Conservation (phyloP, 2,888 invertebrate species). For the Xiphydria camelus region DNA sequence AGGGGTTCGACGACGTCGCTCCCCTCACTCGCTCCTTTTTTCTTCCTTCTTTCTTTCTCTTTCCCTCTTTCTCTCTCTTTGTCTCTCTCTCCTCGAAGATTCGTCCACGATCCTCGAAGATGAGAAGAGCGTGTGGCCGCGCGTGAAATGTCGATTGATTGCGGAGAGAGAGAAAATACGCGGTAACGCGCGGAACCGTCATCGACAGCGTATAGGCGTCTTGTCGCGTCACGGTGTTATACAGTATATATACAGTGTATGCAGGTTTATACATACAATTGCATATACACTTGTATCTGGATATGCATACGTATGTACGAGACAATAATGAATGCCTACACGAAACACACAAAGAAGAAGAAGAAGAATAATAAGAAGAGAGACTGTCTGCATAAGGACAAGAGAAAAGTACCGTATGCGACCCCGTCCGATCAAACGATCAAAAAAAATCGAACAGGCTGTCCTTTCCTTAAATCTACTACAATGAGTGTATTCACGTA, state of each 20-base stretch:
- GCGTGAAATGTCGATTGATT: constrained; percentile 2
- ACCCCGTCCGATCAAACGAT: constrained; percentile 36
- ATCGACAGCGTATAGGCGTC: too few species aligned
- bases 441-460: constrained; percentile 34
- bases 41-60: background rate
- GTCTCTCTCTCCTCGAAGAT: background rate
- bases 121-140: background rate
- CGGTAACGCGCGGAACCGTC: too few species aligned
- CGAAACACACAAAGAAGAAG: too few species aligned
- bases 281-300: too few species aligned
- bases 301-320: too few species aligned
- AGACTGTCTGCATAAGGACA: constrained; percentile 5
- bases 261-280: too few species aligned
- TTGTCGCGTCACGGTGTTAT: too few species aligned
- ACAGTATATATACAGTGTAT: too few species aligned
- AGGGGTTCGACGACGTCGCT: too few species aligned
- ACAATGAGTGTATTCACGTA: constrained; percentile 63
- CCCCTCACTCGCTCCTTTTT: too few species aligned
- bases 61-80: too few species aligned
- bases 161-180: constrained; percentile 12
- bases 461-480: constrained; percentile 55
- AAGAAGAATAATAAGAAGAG: background rate
- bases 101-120: background rate
- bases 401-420: background rate
- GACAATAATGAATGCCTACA: too few species aligned